Percentiles rank a stretch among this genome's conserved stretches.
phyloP scores from a whole-genome alignment of 2,113 vertebrate genomes.

The Marmota flaviventris region DNA sequence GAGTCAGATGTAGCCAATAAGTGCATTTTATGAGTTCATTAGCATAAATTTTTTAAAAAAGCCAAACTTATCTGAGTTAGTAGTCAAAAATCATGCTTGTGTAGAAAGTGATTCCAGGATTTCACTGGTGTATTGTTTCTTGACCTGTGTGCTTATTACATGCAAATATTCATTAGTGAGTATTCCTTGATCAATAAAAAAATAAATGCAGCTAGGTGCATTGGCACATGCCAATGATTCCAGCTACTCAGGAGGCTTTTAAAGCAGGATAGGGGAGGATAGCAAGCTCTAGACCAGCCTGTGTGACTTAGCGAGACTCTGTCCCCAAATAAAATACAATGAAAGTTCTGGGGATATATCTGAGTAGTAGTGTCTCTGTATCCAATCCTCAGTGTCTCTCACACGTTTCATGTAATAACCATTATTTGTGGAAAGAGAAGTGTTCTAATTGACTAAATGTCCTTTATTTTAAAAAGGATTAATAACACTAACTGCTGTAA shows the following conservation, averaged over 20 bases:
- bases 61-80: background rate
- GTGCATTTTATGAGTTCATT: background rate
- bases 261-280: too few species aligned
- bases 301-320: too few species aligned
- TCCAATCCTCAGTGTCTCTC: background rate
- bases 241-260: too few species aligned
- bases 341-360: background rate
- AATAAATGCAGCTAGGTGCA: background rate
- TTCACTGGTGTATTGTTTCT: background rate
- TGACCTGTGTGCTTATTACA: background rate
- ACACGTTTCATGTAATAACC: background rate
- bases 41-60: background rate
- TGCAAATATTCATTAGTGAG: background rate
- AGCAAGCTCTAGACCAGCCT: too few species aligned
- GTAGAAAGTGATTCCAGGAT: background rate
- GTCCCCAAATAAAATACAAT: background rate
- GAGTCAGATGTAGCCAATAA: background rate
- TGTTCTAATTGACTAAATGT: background rate
- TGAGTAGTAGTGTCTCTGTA: background rate
- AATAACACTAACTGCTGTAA: background rate
- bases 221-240: too few species aligned
- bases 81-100: background rate
- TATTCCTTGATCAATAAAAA: constrained; percentile 22
- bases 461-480: background rate
- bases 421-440: background rate